These are phyloP conservation scores for Crossaster papposus DNA, from an alignment of 53 echinoderm and acorn worm genomes.

Conservation along the genomic window DNA sequence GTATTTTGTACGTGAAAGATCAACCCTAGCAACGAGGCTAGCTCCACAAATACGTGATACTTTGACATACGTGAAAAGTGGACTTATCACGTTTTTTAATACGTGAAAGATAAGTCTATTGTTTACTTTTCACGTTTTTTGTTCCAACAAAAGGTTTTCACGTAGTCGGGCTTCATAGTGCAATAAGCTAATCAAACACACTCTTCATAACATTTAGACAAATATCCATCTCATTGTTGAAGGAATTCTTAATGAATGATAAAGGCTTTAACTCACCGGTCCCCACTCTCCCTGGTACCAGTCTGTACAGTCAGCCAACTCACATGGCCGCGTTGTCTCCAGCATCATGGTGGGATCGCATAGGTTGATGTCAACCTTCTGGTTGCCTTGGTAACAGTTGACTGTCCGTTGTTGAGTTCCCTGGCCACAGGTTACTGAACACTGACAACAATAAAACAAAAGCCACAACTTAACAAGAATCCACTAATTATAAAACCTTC, in stretches of 20 bases:
- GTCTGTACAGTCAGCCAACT: conserved; percentile 70
- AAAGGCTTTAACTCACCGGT: conserved; percentile 59
- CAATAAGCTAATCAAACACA: not conserved
- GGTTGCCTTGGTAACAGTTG: conserved; percentile 62
- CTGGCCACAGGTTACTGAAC: conserved; percentile 86
- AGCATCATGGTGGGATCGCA: conserved; percentile 73
- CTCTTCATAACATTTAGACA: not conserved
- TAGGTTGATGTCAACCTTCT: conserved; percentile 49
- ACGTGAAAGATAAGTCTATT: no score
- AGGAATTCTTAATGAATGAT: not conserved
- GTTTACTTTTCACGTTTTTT: no score
- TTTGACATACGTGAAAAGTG: no score
- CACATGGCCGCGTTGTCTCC: conserved; percentile 68
- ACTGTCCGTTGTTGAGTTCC: conserved; percentile 70
- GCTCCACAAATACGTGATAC: no score
- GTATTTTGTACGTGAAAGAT: no score
- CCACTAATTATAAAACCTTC: no score
- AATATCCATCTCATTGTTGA: not conserved
- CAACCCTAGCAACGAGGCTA: no score
- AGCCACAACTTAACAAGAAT: not conserved
- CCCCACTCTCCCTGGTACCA: conserved; percentile 79
- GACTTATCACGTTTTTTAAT: no score
- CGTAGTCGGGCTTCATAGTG: no score
- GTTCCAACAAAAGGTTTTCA: no score
- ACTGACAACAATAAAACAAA: conserved; percentile 58